Base-by-base conservation (phyloP, 2,888 invertebrate species). In the Ochropacha duplaris region DNA sequence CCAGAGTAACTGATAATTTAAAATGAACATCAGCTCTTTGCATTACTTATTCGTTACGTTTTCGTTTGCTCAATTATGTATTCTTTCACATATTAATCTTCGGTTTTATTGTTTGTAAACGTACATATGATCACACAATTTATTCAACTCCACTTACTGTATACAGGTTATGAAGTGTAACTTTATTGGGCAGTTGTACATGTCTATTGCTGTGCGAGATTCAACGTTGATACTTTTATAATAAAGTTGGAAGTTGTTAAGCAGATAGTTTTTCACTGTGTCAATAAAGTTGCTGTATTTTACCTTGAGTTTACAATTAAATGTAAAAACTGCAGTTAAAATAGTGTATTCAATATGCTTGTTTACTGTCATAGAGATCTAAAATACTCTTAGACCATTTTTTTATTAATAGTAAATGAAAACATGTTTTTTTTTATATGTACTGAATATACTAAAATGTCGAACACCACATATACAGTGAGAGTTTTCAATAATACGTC, bases 61-160 rank as follows among this genome's bases (percentile, higher is more conserved):
- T 62, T 64, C 50, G 72, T 70, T n/a, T 72, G 72, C 72, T 72
- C 72, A 72, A 72, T 36, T 72, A 68, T 68, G 52, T 66, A 66
- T 61, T 62, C 34, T 59, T 54, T 60, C 44, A 50, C 14, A 62
- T 52, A 55, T 61, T 58, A 62, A 19, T 44, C 9, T 44, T 44
- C 2, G n/a, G 44, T 44, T 44, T 44, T 44, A 19, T 44, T 44
- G 16, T 44, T 44, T 44, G 19, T 44, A 19, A 44, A 19, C 19
- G 19, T 44, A 60, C 60, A 57, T 62, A 12, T 39, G 54, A 60
- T 56, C 58, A 58, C 59, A 31, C 31, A 31, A 12, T 31, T 31
- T 31, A 31, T 12, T 51, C 61, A 56, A 12, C 59, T 57, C 64
- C 68, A 44, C n/a, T 44, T 44, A 19, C n/a, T 9, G 44, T 44